phyloP scores from a whole-genome alignment of 2,113 vertebrate species.

The Silurus glanis region DNA sequence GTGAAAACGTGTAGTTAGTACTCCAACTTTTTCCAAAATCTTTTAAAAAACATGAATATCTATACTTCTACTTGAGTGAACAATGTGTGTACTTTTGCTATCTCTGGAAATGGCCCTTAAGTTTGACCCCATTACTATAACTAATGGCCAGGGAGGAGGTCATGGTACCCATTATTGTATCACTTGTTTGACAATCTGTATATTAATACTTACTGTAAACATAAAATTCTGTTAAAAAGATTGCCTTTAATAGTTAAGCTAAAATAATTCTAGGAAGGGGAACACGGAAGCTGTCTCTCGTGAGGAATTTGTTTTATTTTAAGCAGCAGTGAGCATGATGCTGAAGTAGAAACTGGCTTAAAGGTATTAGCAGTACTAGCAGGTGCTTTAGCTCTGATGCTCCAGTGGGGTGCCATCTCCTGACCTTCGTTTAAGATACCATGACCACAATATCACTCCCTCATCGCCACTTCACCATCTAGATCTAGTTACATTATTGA shows the following conservation, averaged over 20 bases:
- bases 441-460: slow-evolving; percentile 18
- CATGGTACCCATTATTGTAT: neutral
- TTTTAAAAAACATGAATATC: too few relatives aligned
- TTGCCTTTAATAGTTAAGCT: neutral
- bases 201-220: neutral
- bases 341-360: neutral
- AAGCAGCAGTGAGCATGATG: neutral
- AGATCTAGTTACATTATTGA: slow-evolving; percentile 31
- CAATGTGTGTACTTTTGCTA: neutral
- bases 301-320: neutral
- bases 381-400: slow-evolving; percentile 9
- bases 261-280: neutral
- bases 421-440: slow-evolving; percentile 6
- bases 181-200: neutral
- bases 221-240: neutral
- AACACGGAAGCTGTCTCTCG: neutral
- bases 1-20: too few relatives aligned
- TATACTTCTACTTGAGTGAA: too few relatives aligned
- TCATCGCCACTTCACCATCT: slow-evolving; percentile 11
- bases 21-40: too few relatives aligned
- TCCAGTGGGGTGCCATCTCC: neutral
- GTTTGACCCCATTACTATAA: neutral
- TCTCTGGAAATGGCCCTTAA: neutral
- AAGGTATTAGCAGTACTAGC: slow-evolving; percentile 13
- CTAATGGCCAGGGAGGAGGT: neutral